These are phyloP conservation scores for Engystomops pustulosus DNA, from an alignment of 2,113 vertebrate species.

Conservation along the genomic window DNA sequence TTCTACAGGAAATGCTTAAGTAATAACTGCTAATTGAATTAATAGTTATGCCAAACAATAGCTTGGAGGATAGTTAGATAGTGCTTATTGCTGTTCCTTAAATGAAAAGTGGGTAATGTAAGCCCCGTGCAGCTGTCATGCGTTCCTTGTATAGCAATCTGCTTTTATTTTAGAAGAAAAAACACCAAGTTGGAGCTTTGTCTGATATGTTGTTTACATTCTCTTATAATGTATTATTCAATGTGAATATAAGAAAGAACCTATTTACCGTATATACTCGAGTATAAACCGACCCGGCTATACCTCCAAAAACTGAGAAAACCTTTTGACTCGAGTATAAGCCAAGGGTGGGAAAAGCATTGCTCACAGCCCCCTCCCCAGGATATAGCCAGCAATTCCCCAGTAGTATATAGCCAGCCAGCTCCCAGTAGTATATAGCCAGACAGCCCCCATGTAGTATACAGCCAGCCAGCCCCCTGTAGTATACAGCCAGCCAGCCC, in stretches of 20 bases:
- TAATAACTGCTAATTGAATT: slow-evolving; percentile 50
- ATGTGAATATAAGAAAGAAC: background rate
- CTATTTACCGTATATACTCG: background rate
- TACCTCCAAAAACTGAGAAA: too few species aligned
- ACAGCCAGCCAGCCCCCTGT: too few species aligned
- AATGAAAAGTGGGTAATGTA: slow-evolving; percentile 39
- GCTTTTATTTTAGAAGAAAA: slow-evolving; percentile 11
- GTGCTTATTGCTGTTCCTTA: slow-evolving; percentile 39
- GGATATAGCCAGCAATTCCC: too few species aligned
- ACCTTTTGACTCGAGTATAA: too few species aligned
- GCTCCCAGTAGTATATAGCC: too few species aligned
- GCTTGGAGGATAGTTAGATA: slow-evolving; percentile 37
- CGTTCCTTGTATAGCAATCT: slow-evolving; percentile 28
- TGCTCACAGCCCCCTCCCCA: too few species aligned
- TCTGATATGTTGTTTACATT: background rate
- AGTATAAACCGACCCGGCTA: too few species aligned
- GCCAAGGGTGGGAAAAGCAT: too few species aligned
- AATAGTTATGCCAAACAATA: slow-evolving; percentile 51
- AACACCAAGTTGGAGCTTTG: background rate
- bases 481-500: too few species aligned
- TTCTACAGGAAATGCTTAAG: slow-evolving; percentile 41
- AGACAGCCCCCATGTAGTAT: too few species aligned
- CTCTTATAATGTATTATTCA: background rate
- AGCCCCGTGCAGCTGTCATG: slow-evolving; percentile 32
- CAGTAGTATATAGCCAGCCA: too few species aligned